phyloP scores from a whole-genome alignment of 2,797 vertebrate species.

The Malacoraja senta region DNA sequence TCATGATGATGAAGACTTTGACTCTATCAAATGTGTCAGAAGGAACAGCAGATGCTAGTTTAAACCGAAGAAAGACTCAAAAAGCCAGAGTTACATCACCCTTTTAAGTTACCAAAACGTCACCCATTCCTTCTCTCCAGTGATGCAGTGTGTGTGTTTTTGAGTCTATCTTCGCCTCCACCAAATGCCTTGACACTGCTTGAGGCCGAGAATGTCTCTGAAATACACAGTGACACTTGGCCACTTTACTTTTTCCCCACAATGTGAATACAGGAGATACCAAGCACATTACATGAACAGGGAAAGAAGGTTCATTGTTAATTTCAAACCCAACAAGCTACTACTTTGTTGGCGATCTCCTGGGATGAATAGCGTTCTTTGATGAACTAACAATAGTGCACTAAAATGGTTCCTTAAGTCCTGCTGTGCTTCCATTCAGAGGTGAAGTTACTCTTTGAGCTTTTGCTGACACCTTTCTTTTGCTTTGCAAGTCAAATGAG shows the following conservation, averaged over 20 bases:
- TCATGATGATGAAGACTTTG: neutral
- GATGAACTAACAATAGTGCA: neutral
- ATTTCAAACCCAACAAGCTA: neutral
- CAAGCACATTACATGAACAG: no score
- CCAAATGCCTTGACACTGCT: neutral
- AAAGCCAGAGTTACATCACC: no score
- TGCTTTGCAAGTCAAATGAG: constrained; percentile 32
- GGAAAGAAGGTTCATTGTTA: neutral
- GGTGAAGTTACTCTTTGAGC: neutral
- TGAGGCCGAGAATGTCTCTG: neutral
- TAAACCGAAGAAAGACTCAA: no score
- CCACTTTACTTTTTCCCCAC: no score
- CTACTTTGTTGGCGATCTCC: neutral
- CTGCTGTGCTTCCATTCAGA: neutral
- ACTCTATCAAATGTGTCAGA: no score
- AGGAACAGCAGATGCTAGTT: no score
- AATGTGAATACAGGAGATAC: neutral
- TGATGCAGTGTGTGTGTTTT: no score
- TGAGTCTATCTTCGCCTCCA: no score
- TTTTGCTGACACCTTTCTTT: neutral
- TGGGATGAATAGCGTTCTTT: neutral
- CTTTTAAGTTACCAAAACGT: no score
- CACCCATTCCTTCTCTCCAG: no score
- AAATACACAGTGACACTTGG: neutral
- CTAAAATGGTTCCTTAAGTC: neutral